Percentiles rank a stretch among this genome's conserved stretches.
phyloP scores from a whole-genome alignment of 2,113 vertebrate species.

The Protobothrops flavoviridis region DNA sequence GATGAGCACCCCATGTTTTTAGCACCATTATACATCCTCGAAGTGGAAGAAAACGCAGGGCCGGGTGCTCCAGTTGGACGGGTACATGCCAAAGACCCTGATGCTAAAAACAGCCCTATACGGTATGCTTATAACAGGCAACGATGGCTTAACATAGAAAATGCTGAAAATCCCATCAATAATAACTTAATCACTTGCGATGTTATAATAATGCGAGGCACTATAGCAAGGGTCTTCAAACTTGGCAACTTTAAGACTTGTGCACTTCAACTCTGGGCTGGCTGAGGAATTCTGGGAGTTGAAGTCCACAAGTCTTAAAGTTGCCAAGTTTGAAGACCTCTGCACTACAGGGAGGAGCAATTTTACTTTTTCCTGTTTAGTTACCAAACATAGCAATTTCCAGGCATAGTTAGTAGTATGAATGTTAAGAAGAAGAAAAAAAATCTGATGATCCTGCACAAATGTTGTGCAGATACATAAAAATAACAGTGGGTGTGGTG shows the following conservation, averaged over 20 bases:
- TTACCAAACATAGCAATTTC: background rate
- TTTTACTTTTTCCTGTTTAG: background rate
- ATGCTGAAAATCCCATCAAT: background rate
- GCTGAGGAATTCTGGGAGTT: too few relatives aligned
- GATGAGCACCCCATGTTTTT: slow-evolving; percentile 93
- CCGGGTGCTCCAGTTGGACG: slow-evolving; percentile 88
- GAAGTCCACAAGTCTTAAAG: too few relatives aligned
- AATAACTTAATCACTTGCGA: background rate
- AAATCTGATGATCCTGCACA: background rate
- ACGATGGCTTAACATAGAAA: background rate
- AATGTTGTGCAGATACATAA: background rate
- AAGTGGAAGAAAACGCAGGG: slow-evolving; percentile 92
- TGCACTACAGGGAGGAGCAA: background rate
- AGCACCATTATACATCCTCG: slow-evolving; percentile 83
- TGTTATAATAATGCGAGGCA: background rate
- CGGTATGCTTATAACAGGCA: slow-evolving; percentile 69
- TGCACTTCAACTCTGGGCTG: too few relatives aligned
- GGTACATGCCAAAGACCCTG: slow-evolving; percentile 94
- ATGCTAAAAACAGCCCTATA: slow-evolving; percentile 89
- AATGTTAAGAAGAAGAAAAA: background rate
- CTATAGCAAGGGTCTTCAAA: too few relatives aligned
- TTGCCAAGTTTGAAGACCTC: too few relatives aligned
- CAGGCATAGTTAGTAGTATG: background rate
- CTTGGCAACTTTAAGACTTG: too few relatives aligned
- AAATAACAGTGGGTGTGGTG: background rate